Conservation (phyloP, 2,113 vertebrate species). For the chimpanzee (Pan troglodytes) region NHGRI_mPanTro3-v2.1_pri NC_072404.2:91627001-91627500, state of each 20-base stretch:
- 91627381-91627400: no score
- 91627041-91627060: not conserved
- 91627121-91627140: constrained; percentile 66
- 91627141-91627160: constrained; percentile 9
- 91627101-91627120: not conserved
- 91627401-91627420: constrained; percentile 41
- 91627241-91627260: constrained; percentile 75
- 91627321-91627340: constrained; percentile 46
- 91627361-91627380: not conserved
- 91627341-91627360: constrained; percentile 55
- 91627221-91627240: constrained; percentile 77
- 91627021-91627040: not conserved
- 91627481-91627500: constrained; percentile 53
- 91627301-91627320: constrained; percentile 46
- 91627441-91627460: not conserved
- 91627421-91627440: not conserved
- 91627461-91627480: constrained; percentile 63
- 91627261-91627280: constrained; percentile 57
- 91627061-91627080: not conserved
- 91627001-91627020: not conserved
- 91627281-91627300: constrained; percentile 47
- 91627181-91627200: constrained; percentile 53
- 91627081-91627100: constrained; percentile 37
- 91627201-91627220: constrained; percentile 74
- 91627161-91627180: constrained; percentile 48